Evolutionary conservation across 2,113 vertebrate genomes (phyloP).

Genomic region (Corynorhinus townsendii): DNA sequence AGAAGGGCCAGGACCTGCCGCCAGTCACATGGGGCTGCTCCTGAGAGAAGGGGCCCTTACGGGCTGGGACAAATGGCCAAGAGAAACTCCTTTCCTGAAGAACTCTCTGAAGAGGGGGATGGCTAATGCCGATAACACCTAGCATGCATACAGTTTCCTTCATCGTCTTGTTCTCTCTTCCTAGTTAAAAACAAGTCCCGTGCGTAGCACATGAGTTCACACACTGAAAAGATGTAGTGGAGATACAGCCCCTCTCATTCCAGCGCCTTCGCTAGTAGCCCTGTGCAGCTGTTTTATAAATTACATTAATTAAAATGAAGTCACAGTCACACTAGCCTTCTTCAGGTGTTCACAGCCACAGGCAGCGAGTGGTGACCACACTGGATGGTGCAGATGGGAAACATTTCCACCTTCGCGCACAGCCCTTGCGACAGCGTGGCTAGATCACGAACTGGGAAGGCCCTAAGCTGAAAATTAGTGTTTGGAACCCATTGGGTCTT

Average conservation of each 20-base stretch:
- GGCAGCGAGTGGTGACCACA: accelerated
- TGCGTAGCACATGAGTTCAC: background rate
- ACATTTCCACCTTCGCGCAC: accelerated
- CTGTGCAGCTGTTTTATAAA: background rate
- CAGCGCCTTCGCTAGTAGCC: accelerated
- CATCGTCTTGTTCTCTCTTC: background rate
- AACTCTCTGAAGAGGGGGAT: background rate
- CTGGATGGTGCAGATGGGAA: accelerated
- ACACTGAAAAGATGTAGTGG: background rate
- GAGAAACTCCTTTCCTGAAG: background rate
- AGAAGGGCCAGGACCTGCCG: background rate
- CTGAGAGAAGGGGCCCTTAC: background rate
- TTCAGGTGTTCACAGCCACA: accelerated
- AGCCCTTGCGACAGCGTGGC: background rate
- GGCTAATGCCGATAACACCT: background rate
- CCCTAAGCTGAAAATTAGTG: background rate
- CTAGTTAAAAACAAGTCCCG: background rate
- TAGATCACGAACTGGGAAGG: background rate
- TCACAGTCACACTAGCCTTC: accelerated
- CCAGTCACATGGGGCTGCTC: background rate
- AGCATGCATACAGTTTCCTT: accelerated
- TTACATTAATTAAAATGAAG: background rate
- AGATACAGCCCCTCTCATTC: background rate
- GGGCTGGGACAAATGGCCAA: accelerated
- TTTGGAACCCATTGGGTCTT: background rate